Percentiles rank a stretch among this genome's conserved stretches.
phyloP scores from a whole-genome alignment of 2,888 invertebrate species.

The Entomobrya multifasciata region DNA sequence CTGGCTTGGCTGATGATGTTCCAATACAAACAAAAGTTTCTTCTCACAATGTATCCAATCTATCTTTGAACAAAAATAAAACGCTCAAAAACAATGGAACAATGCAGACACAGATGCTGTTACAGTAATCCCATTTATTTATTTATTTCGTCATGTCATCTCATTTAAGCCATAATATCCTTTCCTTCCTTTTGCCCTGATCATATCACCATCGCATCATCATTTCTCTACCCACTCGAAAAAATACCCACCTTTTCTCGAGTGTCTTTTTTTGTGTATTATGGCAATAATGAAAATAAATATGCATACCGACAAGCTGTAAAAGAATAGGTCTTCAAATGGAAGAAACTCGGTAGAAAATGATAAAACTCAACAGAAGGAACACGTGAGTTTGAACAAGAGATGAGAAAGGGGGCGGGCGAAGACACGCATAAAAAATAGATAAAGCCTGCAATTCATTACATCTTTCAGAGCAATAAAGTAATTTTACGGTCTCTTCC shows the following conservation, averaged over 20 bases:
- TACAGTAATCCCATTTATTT: background rate
- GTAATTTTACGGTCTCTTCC: conserved; percentile 44
- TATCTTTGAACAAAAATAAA: no score
- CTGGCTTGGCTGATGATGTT: no score
- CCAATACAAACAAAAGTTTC: background rate
- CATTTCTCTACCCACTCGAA: background rate
- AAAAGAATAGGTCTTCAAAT: no score
- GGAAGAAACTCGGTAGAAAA: background rate
- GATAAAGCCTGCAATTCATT: conserved; percentile 7
- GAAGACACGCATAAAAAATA: background rate
- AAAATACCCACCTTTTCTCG: background rate
- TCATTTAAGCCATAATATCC: no score
- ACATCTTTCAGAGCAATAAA: conserved; percentile 35
- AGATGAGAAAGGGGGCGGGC: background rate
- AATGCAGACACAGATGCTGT: background rate
- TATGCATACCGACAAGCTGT: no score
- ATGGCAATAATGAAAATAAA: no score
- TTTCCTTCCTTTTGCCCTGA: no score
- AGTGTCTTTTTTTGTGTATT: no score
- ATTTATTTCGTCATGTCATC: no score
- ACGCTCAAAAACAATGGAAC: background rate
- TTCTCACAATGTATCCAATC: no score
- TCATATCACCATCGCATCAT: no score
- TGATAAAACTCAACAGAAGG: background rate
- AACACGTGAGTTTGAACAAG: background rate